Base-by-base conservation (phyloP, 2,113 vertebrate genomes). In the Cyanoramphus novaezelandiae region DNA sequence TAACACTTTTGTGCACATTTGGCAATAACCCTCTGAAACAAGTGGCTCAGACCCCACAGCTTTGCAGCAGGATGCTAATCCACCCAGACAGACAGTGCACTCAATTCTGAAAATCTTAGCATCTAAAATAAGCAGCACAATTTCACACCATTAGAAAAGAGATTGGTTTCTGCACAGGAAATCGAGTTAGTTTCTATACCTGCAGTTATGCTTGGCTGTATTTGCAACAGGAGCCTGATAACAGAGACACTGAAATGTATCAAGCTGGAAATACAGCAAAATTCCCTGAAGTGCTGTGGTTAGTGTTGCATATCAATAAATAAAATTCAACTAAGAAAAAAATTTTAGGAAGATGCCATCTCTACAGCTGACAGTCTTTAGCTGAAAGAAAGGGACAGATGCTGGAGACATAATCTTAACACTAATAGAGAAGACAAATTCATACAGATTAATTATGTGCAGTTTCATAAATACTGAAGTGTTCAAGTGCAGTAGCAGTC, bases 11-110 rank as follows among this genome's bases (percentile, higher is more conserved):
- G 13, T 63, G 5, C 13, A 33, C 12, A 17, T 62, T 85, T 70
- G 37, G 43, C 29, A 85, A 49, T 33, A 88, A 64, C 1, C 2
- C 3, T 65, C 39, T 52, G 37, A 77, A 93, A 57, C 11, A 74
- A 69, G n/a, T 10, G 6, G 5, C 12, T 92, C 1, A 28, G 11
- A 7, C 2, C 0, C 25, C 0, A 0, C 0, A 0, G 52, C 43
- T 93, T 91, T 84, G 33, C 67, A 47, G 37, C 1, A 4, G 31
- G 55, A 46, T 33, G 19, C 8, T 52, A 47, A 69, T 33, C 53
- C 7, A 83, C 6, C 4, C 31, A 49, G 28, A 11, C 35, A 80
- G 55, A 67, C 3, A 63, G 23, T 29, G 14, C 23, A n/a, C 14
- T 85, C 47, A 31, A 24, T 75, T 59, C 60, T 31, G 82, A 64